A percentile compares a stretch with the other conserved stretches of the same genome.
phyloP scores from a whole-genome alignment of 2,888 invertebrate genomes.

The Sminthurides aquaticus region DNA sequence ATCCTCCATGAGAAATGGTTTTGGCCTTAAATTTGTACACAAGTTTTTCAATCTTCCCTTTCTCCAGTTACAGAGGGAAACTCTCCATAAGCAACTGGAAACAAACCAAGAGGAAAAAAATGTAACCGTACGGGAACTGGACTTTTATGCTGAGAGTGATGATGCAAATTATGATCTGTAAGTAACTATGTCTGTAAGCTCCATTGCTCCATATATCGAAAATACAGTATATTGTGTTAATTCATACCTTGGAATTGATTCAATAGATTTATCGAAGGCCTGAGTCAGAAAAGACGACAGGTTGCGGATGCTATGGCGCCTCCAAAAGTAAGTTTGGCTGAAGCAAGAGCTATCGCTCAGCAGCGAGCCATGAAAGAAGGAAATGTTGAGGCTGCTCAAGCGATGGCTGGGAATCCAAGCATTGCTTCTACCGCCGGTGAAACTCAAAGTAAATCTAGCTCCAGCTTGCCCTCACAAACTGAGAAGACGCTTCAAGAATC shows the following conservation, averaged over 20 bases:
- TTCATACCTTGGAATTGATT: no score
- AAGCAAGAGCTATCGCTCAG: conserved; percentile 34
- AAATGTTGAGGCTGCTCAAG: conserved; percentile 15
- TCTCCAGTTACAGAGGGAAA: conserved; percentile 76
- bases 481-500: conserved; percentile 26
- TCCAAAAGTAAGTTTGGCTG: conserved; percentile 29
- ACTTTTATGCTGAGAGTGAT: conserved; percentile 64
- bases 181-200: no score
- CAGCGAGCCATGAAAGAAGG: conserved; percentile 23
- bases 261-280: conserved; percentile 60
- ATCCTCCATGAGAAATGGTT: conserved; percentile 91
- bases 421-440: neutral
- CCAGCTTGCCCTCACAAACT: neutral
- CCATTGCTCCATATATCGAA: no score
- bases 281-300: conserved; percentile 66
- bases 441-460: no score
- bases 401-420: conserved; percentile 18
- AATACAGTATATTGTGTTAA: no score
- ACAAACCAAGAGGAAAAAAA: conserved; percentile 74
- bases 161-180: conserved; percentile 64
- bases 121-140: conserved; percentile 65
- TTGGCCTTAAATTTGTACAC: conserved; percentile 83
- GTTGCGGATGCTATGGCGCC: conserved; percentile 55
- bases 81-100: conserved; percentile 72
- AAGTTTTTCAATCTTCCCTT: conserved; percentile 94